Conservation (phyloP, 53 echinoderm and acorn worm species). For the Paracentrotus lividus region DNA sequence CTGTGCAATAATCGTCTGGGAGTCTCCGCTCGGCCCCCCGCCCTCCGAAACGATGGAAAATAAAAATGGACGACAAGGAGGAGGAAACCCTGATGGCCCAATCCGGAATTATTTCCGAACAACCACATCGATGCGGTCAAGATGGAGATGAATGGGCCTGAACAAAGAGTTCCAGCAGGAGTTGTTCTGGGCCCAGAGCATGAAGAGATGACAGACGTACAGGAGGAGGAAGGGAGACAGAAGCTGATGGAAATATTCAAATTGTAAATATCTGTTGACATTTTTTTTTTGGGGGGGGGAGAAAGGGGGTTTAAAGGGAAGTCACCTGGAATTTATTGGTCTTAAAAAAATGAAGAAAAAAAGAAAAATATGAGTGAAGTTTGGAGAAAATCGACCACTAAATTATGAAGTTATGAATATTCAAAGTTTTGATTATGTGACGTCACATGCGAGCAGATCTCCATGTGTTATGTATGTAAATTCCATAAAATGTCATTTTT, state of each 20-base stretch:
- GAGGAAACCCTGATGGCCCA: not conserved
- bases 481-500: too few species aligned
- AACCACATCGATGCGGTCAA: conserved; percentile 95
- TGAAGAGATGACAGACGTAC: conserved; percentile 88
- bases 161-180: conserved; percentile 94
- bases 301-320: too few species aligned
- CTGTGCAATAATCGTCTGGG: conserved; percentile 61
- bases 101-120: conserved; percentile 79
- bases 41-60: not conserved
- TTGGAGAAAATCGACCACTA: too few species aligned
- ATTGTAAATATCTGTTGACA: conserved; percentile 70
- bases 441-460: too few species aligned
- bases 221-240: conserved; percentile 85
- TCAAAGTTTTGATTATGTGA: too few species aligned
- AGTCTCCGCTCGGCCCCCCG: not conserved
- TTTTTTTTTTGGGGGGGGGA: not conserved
- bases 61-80: conserved; percentile 27
- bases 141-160: conserved; percentile 88
- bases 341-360: too few species aligned
- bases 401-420: too few species aligned
- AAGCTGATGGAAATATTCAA: conserved; percentile 88
- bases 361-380: too few species aligned
- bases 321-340: too few species aligned
- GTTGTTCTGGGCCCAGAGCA: conserved; percentile 93
- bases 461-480: too few species aligned